Conservation (phyloP, 64 coral and sea anemone genomes). For the Actinia tenebrosa region DNA sequence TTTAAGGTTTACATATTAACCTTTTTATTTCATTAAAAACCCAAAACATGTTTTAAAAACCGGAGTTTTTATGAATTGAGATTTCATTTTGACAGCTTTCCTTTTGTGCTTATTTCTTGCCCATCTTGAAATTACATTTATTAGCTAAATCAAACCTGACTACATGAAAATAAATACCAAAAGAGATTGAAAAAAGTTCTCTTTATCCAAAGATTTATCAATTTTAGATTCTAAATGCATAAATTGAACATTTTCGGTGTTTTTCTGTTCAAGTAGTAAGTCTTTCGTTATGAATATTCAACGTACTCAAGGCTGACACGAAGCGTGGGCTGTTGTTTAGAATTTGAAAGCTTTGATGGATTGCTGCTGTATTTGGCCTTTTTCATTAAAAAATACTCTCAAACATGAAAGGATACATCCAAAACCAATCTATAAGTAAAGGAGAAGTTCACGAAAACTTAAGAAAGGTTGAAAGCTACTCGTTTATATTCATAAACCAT, state of each 20-base stretch:
- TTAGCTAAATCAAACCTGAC: background rate
- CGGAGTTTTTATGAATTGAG: background rate
- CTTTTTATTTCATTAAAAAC: background rate
- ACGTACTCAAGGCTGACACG: background rate
- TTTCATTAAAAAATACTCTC: constrained; percentile 9
- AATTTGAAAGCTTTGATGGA: constrained; percentile 15
- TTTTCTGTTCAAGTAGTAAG: background rate
- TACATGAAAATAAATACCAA: background rate
- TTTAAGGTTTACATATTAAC: background rate
- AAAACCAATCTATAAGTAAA: background rate
- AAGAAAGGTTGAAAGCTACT: background rate
- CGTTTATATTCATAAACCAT: constrained; percentile 1
- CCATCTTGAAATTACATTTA: background rate
- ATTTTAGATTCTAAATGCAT: background rate
- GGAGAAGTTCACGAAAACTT: background rate
- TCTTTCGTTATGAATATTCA: constrained; percentile 25
- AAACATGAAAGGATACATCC: background rate
- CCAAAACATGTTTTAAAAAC: background rate
- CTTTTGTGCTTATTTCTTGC: background rate
- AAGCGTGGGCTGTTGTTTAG: constrained; percentile 18
- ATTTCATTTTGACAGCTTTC: background rate
- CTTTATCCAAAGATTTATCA: background rate
- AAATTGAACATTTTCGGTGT: background rate
- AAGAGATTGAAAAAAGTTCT: background rate
- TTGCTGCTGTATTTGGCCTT: constrained; percentile 19